Evolutionary conservation across 2,888 invertebrate genomes (phyloP).

Genomic region (Trypoxylon attenuatum): DNA sequence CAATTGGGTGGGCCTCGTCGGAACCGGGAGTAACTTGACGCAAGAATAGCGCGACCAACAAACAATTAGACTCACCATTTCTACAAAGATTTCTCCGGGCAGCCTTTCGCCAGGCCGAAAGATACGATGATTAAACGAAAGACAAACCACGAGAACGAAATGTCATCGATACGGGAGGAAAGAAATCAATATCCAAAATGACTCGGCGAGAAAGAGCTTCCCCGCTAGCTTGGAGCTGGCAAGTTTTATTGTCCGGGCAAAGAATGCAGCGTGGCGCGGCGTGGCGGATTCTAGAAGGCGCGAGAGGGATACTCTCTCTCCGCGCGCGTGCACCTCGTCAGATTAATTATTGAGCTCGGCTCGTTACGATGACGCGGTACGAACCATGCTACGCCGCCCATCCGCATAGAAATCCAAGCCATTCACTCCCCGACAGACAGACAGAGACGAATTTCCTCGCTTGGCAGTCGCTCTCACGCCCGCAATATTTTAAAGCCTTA

Average conservation of each 20-base stretch:
- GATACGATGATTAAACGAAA: not conserved
- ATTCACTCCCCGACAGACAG: too few species aligned
- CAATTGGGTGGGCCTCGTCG: not conserved
- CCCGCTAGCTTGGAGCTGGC: not conserved
- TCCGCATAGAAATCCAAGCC: too few species aligned
- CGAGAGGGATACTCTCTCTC: not conserved
- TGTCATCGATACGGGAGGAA: not conserved
- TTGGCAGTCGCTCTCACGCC: too few species aligned
- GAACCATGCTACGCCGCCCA: too few species aligned
- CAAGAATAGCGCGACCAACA: not conserved
- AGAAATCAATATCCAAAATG: not conserved
- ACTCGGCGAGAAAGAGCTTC: not conserved
- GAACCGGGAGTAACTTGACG: not conserved
- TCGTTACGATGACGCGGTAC: conserved; percentile 12
- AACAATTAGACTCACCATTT: not conserved
- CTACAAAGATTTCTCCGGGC: not conserved
- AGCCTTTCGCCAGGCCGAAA: not conserved
- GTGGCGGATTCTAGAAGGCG: not conserved
- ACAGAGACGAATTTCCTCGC: too few species aligned
- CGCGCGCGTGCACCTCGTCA: not conserved
- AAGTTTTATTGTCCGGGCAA: not conserved
- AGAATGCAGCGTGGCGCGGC: not conserved
- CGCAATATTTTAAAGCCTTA: conserved; percentile 9
- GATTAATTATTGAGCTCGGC: conserved; percentile 33
- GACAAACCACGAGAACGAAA: not conserved